Conservation (phyloP, 1,140 invertebrate species). For the Drosophila nasuta region DNA sequence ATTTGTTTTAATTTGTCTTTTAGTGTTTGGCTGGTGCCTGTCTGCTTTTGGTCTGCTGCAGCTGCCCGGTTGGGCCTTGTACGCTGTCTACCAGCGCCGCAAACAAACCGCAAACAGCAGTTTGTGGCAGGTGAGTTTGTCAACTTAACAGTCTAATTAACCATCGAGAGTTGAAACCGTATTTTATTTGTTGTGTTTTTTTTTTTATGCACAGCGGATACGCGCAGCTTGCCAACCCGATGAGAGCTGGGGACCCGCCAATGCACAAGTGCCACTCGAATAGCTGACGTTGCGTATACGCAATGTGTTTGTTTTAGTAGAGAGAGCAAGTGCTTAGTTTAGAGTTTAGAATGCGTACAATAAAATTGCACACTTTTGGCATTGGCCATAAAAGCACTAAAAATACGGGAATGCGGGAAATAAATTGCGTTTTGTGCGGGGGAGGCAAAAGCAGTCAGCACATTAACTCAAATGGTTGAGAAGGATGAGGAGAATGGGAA, state of each 20-base stretch:
- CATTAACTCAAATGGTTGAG: neutral
- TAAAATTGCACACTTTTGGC: slow-evolving; percentile 25
- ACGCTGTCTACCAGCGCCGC: slow-evolving; percentile 58
- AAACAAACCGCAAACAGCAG: slow-evolving; percentile 22
- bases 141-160: neutral
- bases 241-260: slow-evolving; percentile 63
- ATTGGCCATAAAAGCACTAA: neutral
- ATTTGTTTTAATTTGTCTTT: neutral
- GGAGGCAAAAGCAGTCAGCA: slow-evolving; percentile 2
- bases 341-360: slow-evolving; percentile 21
- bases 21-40: slow-evolving; percentile 85
- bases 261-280: slow-evolving; percentile 45
- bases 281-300: slow-evolving; percentile 62
- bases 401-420: neutral
- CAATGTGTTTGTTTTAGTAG: slow-evolving; percentile 36
- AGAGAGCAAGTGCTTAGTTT: slow-evolving; percentile 8
- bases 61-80: slow-evolving; percentile 85
- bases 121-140: slow-evolving; percentile 51
- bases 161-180: neutral
- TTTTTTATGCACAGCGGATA: slow-evolving; percentile 43
- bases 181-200: slow-evolving; percentile 1
- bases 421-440: slow-evolving; percentile 4
- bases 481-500: neutral
- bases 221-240: slow-evolving; percentile 57
- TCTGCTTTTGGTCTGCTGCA: slow-evolving; percentile 85